Conservation (phyloP, 1,140 invertebrate genomes). For the Argopecten irradians region DNA sequence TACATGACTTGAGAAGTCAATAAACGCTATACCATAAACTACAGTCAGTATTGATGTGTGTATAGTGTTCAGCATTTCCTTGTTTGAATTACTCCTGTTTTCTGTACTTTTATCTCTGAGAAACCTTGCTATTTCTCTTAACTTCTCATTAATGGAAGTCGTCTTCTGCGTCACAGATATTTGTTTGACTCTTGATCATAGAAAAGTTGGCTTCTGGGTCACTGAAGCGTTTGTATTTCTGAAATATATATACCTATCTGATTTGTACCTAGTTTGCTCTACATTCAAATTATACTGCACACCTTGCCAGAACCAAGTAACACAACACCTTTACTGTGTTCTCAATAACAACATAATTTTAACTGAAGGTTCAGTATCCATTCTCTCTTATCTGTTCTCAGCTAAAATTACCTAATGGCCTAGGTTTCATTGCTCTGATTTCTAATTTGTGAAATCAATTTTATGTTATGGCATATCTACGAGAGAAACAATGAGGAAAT, state of each 20-base stretch:
- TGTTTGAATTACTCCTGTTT: not conserved
- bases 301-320: not conserved
- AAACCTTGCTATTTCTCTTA: not conserved
- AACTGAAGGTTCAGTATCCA: not conserved
- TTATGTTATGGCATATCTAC: conserved; percentile 17
- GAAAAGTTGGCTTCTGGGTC: not conserved
- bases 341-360: not conserved
- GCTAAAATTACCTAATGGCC: not conserved
- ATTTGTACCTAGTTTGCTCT: not conserved
- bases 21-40: not conserved
- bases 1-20: not conserved
- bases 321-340: not conserved
- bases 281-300: not conserved
- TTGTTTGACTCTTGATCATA: too few species aligned
- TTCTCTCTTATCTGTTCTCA: not conserved
- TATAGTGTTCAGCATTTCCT: not conserved
- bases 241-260: not conserved
- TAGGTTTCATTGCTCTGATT: not conserved
- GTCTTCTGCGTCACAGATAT: not conserved
- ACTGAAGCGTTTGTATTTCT: not conserved
- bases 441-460: conserved; percentile 18
- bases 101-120: not conserved
- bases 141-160: not conserved
- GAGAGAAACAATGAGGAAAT: not conserved
- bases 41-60: not conserved